These are phyloP conservation scores for Flexamia atlantica DNA, from an alignment of 2,888 invertebrate genomes.

Conservation along the genomic window DNA sequence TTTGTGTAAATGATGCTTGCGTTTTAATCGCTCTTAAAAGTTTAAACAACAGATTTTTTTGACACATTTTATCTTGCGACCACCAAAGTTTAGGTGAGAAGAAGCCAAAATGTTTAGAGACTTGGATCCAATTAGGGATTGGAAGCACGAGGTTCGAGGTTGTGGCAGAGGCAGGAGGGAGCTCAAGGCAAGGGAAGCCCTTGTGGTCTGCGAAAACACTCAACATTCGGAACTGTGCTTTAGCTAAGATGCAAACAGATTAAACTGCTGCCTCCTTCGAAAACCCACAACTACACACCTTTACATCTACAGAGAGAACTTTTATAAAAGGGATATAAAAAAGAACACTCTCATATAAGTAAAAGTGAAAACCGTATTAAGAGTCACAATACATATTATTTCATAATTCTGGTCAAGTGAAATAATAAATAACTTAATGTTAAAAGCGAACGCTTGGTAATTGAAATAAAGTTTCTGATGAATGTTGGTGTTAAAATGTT, in stretches of 20 bases:
- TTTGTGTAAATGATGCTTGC: too few relatives aligned
- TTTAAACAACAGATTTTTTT: not conserved
- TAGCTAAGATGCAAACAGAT: not conserved
- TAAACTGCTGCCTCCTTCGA: not conserved
- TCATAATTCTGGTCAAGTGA: too few relatives aligned
- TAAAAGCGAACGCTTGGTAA: too few relatives aligned
- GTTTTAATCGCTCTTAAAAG: too few relatives aligned
- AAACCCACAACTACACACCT: not conserved
- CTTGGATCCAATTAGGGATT: conserved; percentile 37
- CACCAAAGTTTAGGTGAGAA: conserved; percentile 3
- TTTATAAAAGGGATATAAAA: too few relatives aligned
- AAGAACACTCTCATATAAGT: too few relatives aligned
- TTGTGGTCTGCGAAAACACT: conserved; percentile 15
- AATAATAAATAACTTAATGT: too few relatives aligned
- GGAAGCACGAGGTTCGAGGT: not conserved
- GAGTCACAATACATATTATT: too few relatives aligned
- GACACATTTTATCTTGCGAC: not conserved
- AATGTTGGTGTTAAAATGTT: too few relatives aligned
- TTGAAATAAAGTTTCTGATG: too few relatives aligned
- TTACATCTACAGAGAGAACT: too few relatives aligned
- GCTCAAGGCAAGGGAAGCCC: conserved; percentile 32
- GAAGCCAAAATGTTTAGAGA: conserved; percentile 31
- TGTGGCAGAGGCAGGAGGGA: not conserved
- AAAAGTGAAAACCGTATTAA: too few relatives aligned
- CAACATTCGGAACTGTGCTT: not conserved